Evolutionary conservation across 30 jellyfish, hydroid and myxozoan species (phyloP), one percentile per base, ranked within the genome.

Genomic region (Aurelia sp.): DNA sequence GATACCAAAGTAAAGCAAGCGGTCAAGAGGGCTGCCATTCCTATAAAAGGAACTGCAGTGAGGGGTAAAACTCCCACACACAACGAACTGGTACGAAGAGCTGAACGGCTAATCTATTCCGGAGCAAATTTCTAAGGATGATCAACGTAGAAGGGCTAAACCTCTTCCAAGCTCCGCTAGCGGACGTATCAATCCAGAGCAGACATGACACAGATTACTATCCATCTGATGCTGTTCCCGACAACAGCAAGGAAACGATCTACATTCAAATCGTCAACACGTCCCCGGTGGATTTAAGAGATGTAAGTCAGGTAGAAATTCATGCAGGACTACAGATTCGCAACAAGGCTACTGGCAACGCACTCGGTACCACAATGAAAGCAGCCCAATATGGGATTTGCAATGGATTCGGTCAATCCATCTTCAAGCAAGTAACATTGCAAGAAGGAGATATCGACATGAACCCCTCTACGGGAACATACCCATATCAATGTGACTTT

Each of bases 371-470:
- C 15, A 10, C 13, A 0, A 44, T 44, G 55, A 2, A 12, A 5
- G 55, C 75, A 10, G 44, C 75, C 0, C 21, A 20, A 11, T 20
- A 65, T 17, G 75, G 44, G 2, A 21, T 65, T 11, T 65, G 75
- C 41, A 65, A 65, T 17, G 21, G 21, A 17, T 65, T 65, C 21
- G 75, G 44, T 4, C 75, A 65, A 11, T 12, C 44, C 21, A 65
- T 65, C 17, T n/a, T 65, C 16, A 65, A 65, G 18, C 75, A 65
- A 10, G 44, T 65, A 6, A 65, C 75, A 17, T 17, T 65, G 75
- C 75, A 65, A 13, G 75, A 65, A 57, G 75, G 75, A 4, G 75
- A 65, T 13, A 65, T 6, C 3, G 75, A 65, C 3, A 65, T 65
- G 75, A 65, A 65, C 17, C 10, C 18, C 6, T 65, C 75, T 0